Conservation (phyloP, 1,140 invertebrate genomes). For the Nephila pilipes region DNA sequence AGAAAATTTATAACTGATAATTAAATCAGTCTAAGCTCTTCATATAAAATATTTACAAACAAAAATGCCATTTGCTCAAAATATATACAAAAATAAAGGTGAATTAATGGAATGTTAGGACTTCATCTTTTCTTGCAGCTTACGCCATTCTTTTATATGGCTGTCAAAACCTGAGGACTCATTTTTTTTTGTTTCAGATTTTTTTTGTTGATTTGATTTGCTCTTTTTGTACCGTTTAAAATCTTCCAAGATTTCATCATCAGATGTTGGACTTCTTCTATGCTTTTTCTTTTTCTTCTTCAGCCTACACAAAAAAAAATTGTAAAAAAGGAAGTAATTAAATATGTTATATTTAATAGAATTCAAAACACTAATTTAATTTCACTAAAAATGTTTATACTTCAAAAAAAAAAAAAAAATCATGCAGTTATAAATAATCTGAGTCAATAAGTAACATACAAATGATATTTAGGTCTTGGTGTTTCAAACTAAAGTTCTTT, state of each 20-base stretch:
- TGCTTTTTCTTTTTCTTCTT: constrained; percentile 46
- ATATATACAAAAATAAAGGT: background rate
- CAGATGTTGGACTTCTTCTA: background rate
- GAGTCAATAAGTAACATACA: too few relatives aligned
- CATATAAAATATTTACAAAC: background rate
- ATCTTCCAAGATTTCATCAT: constrained; percentile 69
- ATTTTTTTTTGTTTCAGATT: constrained; percentile 2
- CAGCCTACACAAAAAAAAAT: background rate
- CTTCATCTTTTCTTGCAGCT: constrained; percentile 9
- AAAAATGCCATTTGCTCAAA: background rate
- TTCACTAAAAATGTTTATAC: too few relatives aligned
- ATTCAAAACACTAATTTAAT: too few relatives aligned
- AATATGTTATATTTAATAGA: too few relatives aligned
- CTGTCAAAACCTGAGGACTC: constrained; percentile 17
- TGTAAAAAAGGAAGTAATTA: background rate
- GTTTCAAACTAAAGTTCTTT: too few relatives aligned
- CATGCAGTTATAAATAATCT: too few relatives aligned
- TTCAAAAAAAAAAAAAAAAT: too few relatives aligned
- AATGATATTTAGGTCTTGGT: too few relatives aligned
- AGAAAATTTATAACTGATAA: too few relatives aligned
- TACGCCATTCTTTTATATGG: constrained; percentile 67
- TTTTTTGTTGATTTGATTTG: constrained; percentile 49
- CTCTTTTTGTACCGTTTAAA: constrained; percentile 59
- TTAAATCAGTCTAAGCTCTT: background rate
- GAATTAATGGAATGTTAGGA: background rate